Evolutionary conservation across 2,797 vertebrate genomes (phyloP).

Genomic region (Benthosema pterotum): DNA sequence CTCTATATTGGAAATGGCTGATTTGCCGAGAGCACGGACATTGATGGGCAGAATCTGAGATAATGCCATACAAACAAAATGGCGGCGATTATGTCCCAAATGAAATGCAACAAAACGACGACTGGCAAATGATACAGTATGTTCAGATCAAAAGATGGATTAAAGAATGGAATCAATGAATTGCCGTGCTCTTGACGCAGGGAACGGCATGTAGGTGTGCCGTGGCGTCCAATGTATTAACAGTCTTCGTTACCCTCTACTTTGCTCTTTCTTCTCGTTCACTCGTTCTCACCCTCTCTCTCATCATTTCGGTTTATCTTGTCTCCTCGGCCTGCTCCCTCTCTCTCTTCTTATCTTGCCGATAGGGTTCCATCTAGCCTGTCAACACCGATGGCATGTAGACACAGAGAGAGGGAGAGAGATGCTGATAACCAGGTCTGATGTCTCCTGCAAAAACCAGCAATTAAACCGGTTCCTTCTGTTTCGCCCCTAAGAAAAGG

Average conservation of each 20-base stretch:
- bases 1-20: no score
- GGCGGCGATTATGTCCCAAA: no score
- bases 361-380: conserved; percentile 60
- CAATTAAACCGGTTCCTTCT: conserved; percentile 52
- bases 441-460: conserved; percentile 51
- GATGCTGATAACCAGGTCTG: conserved; percentile 53
- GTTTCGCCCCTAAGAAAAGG: conserved; percentile 25
- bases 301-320: not conserved
- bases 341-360: conserved; percentile 53
- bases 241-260: conserved; percentile 1
- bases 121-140: no score
- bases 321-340: conserved; percentile 1
- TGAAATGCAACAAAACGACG: no score
- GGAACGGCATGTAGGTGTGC: no score
- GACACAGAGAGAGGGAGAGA: conserved; percentile 21
- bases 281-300: not conserved
- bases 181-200: no score
- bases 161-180: no score
- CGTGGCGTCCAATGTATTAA: no score
- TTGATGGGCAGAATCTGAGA: no score
- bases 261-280: not conserved
- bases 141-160: no score
- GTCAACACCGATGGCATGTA: conserved; percentile 55
- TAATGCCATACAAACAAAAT: no score
- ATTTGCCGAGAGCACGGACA: no score